phyloP scores from a whole-genome alignment of 2,888 invertebrate species.

The Stenchaetothrips biformis region DNA sequence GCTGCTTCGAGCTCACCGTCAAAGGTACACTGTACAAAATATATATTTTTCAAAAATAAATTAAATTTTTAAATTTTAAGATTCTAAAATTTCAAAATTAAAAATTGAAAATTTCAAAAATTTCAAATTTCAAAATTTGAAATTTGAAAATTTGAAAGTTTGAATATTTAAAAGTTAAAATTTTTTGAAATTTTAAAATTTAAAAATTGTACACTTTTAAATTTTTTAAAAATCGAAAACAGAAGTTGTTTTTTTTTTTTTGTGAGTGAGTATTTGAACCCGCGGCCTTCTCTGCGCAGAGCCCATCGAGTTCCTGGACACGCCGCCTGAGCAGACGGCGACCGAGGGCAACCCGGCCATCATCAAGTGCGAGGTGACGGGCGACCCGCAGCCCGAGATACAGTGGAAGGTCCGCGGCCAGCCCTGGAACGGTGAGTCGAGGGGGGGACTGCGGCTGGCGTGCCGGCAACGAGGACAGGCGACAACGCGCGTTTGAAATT shows the following conservation, averaged over 20 bases:
- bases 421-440: neutral
- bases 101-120: no score
- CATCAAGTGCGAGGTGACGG: constrained; percentile 22
- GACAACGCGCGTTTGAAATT: neutral
- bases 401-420: constrained; percentile 1
- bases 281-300: neutral
- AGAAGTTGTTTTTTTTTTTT: neutral
- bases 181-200: no score
- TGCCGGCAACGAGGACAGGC: neutral
- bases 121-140: no score
- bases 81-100: no score
- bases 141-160: no score
- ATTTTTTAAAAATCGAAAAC: no score
- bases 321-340: neutral
- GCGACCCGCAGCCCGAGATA: neutral
- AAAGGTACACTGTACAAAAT: no score
- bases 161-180: no score
- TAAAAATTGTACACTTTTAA: no score
- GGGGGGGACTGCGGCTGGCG: neutral
- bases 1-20: constrained; percentile 7
- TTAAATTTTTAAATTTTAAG: no score
- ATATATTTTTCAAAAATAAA: no score
- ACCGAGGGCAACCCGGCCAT: neutral
- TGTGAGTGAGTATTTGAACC: no score
- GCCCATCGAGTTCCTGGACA: neutral